Conservation (phyloP, 2,113 vertebrate species). For the Gambusia holbrooki region DNA sequence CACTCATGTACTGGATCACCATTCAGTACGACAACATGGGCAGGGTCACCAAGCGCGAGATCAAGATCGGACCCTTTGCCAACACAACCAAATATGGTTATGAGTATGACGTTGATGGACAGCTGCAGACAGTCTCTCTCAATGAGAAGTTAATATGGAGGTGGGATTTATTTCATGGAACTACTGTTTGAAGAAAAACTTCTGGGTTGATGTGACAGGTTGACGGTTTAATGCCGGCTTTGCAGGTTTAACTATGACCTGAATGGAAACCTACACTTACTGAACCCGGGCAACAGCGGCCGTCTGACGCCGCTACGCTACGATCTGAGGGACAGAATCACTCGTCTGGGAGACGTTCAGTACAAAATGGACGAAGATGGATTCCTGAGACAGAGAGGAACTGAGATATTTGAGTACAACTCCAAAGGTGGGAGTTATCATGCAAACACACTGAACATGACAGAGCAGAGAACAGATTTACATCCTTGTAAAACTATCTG, state of each 20-base stretch:
- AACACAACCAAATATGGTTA: constrained; percentile 98
- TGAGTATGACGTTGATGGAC: constrained; percentile 96
- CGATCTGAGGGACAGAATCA: constrained; percentile 95
- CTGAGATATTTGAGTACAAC: constrained; percentile 97
- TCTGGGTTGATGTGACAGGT: background rate
- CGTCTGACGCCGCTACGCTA: constrained; percentile 93
- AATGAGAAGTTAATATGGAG: constrained; percentile 99
- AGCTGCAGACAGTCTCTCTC: constrained; percentile 94
- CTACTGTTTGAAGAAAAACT: background rate
- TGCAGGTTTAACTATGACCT: constrained; percentile 91
- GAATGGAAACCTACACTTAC: constrained; percentile 95
- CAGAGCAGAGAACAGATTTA: background rate
- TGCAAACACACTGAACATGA: background rate
- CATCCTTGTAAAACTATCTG: background rate
- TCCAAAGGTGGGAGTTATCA: constrained; percentile 85
- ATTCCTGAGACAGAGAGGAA: constrained; percentile 93
- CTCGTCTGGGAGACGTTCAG: constrained; percentile 93
- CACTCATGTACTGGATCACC: constrained; percentile 99
- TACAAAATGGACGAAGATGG: constrained; percentile 96
- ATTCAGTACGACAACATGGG: constrained; percentile 99
- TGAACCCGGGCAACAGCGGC: constrained; percentile 94
- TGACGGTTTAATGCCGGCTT: background rate
- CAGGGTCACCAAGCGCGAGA: constrained; percentile 95
- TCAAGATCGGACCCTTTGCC: constrained; percentile 98
- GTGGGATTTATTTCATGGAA: constrained; percentile 38